Conservation (phyloP, 2,888 invertebrate species). For the Polydrusus pterygomalis region DNA sequence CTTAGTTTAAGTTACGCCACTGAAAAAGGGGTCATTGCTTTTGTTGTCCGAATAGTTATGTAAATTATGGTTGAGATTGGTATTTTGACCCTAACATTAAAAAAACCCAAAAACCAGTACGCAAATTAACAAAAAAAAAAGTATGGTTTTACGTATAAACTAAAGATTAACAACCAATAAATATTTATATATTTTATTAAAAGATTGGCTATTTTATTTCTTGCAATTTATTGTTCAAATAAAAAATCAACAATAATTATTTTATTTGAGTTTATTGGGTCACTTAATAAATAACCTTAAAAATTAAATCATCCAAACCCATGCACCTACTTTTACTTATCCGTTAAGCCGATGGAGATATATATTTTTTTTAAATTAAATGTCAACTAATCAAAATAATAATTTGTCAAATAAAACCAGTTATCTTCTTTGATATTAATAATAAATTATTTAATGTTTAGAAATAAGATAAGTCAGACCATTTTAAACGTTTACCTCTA, state of each 20-base stretch:
- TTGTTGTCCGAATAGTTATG: too few relatives aligned
- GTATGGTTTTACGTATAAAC: too few relatives aligned
- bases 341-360: background rate
- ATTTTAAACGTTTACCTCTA: constrained; percentile 11
- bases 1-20: too few relatives aligned
- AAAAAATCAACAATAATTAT: background rate
- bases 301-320: constrained; percentile 9
- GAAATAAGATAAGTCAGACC: background rate
- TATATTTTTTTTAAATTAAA: constrained; percentile 1
- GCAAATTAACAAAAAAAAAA: too few relatives aligned
- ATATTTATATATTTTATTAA: too few relatives aligned
- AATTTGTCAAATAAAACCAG: constrained; percentile 14
- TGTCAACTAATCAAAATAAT: constrained; percentile 24
- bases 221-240: too few relatives aligned
- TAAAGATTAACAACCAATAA: too few relatives aligned
- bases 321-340: constrained; percentile 15
- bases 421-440: constrained; percentile 18
- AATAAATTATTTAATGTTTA: constrained; percentile 23
- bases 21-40: too few relatives aligned
- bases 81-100: too few relatives aligned
- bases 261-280: background rate
- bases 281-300: background rate
- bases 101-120: too few relatives aligned
- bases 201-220: too few relatives aligned
- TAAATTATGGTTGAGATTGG: too few relatives aligned